Percentiles rank a stretch among this genome's conserved stretches.
Evolutionary conservation across 2,113 vertebrate species (phyloP).

Genomic region (Chaetura pelagica): DNA sequence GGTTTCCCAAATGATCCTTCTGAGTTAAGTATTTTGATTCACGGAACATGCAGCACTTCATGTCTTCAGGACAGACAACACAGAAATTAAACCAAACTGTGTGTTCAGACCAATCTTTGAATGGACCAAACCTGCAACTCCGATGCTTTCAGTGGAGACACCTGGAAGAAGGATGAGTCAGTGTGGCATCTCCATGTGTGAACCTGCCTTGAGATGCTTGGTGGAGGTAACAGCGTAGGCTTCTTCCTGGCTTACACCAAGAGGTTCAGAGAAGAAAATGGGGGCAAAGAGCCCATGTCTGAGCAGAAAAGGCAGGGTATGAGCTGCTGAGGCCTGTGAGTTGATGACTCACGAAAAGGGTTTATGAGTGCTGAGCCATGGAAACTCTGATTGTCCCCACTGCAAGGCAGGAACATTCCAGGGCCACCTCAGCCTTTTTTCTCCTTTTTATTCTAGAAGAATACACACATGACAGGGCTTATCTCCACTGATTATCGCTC

Average conservation of each 20-base stretch:
- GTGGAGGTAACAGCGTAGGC: background rate
- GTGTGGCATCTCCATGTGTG: background rate
- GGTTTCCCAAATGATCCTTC: background rate
- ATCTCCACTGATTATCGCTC: background rate
- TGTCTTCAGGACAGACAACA: background rate
- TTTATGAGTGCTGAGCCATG: background rate
- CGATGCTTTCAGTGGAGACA: background rate
- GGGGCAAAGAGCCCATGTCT: background rate
- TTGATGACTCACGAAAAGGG: background rate
- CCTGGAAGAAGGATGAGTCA: background rate
- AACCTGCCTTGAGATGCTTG: background rate
- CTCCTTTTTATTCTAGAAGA: background rate
- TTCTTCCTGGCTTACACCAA: background rate
- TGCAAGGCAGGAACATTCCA: background rate
- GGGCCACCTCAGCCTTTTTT: background rate
- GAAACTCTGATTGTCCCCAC: background rate
- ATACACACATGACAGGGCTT: background rate
- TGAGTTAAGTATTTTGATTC: background rate
- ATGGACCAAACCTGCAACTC: background rate
- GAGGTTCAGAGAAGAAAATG: background rate
- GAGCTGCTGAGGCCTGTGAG: conserved; percentile 33
- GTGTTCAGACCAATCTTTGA: background rate
- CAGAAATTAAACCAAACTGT: background rate
- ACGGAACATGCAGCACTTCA: accelerated
- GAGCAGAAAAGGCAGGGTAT: background rate